phyloP scores from a whole-genome alignment of 1,140 invertebrate species.

The Samia ricini region DNA sequence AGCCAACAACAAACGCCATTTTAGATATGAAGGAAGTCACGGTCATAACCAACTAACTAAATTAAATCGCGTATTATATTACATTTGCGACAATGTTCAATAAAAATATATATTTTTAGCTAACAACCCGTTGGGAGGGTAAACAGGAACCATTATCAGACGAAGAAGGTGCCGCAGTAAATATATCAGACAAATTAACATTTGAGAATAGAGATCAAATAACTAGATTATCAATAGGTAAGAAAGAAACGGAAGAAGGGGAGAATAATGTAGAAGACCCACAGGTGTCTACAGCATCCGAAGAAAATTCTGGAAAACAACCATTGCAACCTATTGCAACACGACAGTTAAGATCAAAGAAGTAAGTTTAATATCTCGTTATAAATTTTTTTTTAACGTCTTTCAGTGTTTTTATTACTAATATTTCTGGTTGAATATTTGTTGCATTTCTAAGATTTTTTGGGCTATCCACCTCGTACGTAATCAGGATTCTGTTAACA shows the following conservation, averaged over 20 bases:
- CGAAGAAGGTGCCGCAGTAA: slow-evolving; percentile 41
- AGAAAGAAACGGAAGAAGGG: slow-evolving; percentile 37
- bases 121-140: slow-evolving; percentile 43
- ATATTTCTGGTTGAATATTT: too few relatives aligned
- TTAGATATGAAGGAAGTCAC: too few relatives aligned
- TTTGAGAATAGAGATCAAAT: slow-evolving; percentile 20
- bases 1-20: too few relatives aligned
- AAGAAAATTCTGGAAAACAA: not conserved
- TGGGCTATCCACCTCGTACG: too few relatives aligned
- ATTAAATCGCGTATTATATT: not conserved
- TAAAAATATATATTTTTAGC: not conserved
- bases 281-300: not conserved
- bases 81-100: not conserved
- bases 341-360: not conserved
- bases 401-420: too few relatives aligned
- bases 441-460: too few relatives aligned
- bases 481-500: too few relatives aligned
- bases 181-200: slow-evolving; percentile 17
- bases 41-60: too few relatives aligned
- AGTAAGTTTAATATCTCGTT: too few relatives aligned
- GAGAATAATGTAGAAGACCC: slow-evolving; percentile 1
- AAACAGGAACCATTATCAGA: slow-evolving; percentile 60
- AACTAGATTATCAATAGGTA: slow-evolving; percentile 42
- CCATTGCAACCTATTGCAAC: not conserved
- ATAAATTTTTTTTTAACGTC: too few relatives aligned